Percentiles rank a stretch among this genome's conserved stretches.
These are phyloP conservation scores for Muntiacus muntjak DNA, from an alignment of 2,113 vertebrate genomes.

Conservation along the genomic window DNA sequence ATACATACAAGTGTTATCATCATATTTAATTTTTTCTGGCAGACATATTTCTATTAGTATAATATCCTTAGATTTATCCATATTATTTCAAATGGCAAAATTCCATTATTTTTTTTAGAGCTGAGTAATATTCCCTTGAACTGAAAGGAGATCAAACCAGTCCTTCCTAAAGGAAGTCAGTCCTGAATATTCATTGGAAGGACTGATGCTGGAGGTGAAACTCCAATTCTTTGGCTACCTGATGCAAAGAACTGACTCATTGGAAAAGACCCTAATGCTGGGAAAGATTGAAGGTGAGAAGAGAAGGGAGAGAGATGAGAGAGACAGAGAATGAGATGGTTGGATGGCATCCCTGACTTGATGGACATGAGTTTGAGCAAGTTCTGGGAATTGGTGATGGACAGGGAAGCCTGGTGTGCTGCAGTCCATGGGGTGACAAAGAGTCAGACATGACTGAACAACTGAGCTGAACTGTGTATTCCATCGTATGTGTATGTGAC, in stretches of 20 bases:
- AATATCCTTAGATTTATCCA: neutral
- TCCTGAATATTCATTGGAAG: neutral
- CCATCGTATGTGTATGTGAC: neutral
- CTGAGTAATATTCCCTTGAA: neutral
- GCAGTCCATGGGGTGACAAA: neutral
- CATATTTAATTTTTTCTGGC: neutral
- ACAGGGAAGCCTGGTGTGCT: neutral
- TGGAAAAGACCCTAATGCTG: neutral
- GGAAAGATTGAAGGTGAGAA: neutral
- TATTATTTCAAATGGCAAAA: neutral
- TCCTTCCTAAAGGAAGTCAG: neutral
- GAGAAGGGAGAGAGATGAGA: neutral
- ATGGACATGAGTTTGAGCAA: neutral
- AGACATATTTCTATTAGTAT: neutral
- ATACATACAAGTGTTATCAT: neutral
- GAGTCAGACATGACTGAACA: neutral
- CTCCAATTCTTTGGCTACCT: neutral
- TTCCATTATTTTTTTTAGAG: neutral
- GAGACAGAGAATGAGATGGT: neutral
- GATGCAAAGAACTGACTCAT: neutral
- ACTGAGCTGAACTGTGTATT: neutral
- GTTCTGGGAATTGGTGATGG: neutral
- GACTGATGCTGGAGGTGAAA: neutral
- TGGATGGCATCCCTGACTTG: neutral
- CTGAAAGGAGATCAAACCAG: neutral